Conservation (phyloP, 2,113 vertebrate genomes). For the Lophochroa leadbeateri region DNA sequence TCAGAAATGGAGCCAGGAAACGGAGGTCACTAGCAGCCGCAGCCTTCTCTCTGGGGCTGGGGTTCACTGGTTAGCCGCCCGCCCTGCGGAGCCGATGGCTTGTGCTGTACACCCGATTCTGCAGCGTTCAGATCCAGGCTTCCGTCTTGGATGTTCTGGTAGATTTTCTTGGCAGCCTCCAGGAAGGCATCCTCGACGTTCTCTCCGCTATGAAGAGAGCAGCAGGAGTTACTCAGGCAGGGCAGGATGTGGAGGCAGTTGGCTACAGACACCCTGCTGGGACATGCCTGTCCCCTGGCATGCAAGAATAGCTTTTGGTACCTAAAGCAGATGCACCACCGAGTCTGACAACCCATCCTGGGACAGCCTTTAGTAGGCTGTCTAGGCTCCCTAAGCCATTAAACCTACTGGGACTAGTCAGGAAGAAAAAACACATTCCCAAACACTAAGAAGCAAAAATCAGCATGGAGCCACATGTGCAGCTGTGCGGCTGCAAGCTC, state of each 20-base stretch:
- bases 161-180: constrained; percentile 98
- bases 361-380: neutral
- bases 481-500: neutral
- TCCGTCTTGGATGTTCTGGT: constrained; percentile 98
- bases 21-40: constrained; percentile 92
- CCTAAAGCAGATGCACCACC: fast-evolving
- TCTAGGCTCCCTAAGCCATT: neutral
- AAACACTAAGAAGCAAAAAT: fast-evolving
- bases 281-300: fast-evolving
- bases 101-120: constrained; percentile 96
- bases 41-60: constrained; percentile 93
- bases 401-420: neutral
- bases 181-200: constrained; percentile 97
- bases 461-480: neutral
- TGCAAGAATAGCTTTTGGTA: fast-evolving
- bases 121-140: constrained; percentile 97
- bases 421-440: fast-evolving
- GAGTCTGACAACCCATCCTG: neutral
- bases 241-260: fast-evolving
- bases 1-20: constrained; percentile 64
- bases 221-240: neutral
- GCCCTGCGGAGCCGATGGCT: constrained; percentile 92
- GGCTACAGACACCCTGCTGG: neutral
- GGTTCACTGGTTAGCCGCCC: constrained; percentile 91
- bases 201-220: constrained; percentile 83